Evolutionary conservation across 2,113 vertebrate species (phyloP), one percentile per base, ranked within the genome.

Genomic region (Aptenodytes patagonicus): DNA sequence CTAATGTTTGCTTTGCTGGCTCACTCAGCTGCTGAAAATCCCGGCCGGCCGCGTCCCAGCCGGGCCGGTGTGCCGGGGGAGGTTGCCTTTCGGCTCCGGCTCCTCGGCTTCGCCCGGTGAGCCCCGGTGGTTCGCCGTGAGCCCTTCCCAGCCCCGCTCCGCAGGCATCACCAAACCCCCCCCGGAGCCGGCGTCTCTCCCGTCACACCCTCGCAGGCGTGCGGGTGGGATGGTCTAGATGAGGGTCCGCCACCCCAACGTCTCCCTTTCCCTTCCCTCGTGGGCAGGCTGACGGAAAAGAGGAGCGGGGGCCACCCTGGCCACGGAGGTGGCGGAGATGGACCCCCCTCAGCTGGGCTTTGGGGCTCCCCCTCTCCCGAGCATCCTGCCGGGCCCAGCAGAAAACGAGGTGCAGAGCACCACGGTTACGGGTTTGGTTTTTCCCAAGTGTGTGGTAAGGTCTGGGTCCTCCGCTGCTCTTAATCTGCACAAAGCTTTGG

Each of bases 1-100:
- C 64, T 91, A 6, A 7, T 83, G 81, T 97, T 97, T 97, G 72
- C 60, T 92, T 58, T 92, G 52, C 60, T 73, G 90, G 86, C 94
- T 97, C 89, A 34, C 44, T 87, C 91, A 87, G 81, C 55, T 12
- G n/a, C 93, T 60, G 85, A 62, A 79, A 86, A 87, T 80, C 87
- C 47, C 2, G 32, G 65, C 64, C 3, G 3, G 49, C 44, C 42
- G n/a, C 52, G 32, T 80, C 77, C 77, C 34, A 42, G 34, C n/a
- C 25, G 1, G 8, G 51, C 85, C 17, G 2, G 17, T 1, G 4
- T 38, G 17, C 31, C 0, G 5, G 38, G 38, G 7, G 13, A 36
- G 17, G 40, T 64, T 61, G 66, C 54, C 64, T 54, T 14, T 49
- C 2, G 0, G 49, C 54, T 44, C 36, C 2, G 0, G 40, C 36